Percentiles rank a stretch among this genome's conserved stretches.
Evolutionary conservation across 2,113 vertebrate species (phyloP).

Genomic region (Nothoprocta perdicaria): DNA sequence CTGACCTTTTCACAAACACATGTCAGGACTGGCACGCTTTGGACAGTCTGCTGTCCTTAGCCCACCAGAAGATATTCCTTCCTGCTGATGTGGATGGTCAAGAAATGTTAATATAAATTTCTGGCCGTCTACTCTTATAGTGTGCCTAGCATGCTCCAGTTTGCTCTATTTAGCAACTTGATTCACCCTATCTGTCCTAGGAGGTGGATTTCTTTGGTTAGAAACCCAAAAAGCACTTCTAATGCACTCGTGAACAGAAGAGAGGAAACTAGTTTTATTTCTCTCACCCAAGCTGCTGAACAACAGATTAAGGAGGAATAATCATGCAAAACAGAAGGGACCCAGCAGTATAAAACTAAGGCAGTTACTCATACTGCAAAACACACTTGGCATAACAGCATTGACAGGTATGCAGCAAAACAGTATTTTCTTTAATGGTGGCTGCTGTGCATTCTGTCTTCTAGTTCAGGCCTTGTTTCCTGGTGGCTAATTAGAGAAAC

Average conservation of each 20-base stretch:
- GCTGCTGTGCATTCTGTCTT: fast-evolving
- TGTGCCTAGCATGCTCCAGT: neutral
- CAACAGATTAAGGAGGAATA: neutral
- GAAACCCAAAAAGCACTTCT: neutral
- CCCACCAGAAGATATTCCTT: neutral
- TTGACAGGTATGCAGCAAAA: fast-evolving
- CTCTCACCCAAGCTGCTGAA: neutral
- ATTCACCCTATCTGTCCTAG: neutral
- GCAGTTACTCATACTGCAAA: fast-evolving
- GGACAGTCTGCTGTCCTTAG: neutral
- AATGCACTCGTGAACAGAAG: neutral
- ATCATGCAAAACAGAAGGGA: neutral
- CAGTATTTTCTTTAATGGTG: neutral
- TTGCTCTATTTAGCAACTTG: neutral
- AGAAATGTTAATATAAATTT: neutral
- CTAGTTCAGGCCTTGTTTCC: neutral
- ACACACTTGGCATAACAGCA: neutral
- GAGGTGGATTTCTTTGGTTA: neutral
- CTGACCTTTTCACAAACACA: neutral
- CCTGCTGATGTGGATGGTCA: neutral
- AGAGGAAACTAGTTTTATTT: neutral
- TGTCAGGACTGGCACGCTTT: neutral
- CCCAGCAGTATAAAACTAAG: fast-evolving
- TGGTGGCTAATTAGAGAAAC: neutral
- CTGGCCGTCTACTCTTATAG: neutral